Conservation (phyloP, 2,113 vertebrate species). For the Protomyctophum bolini region DNA sequence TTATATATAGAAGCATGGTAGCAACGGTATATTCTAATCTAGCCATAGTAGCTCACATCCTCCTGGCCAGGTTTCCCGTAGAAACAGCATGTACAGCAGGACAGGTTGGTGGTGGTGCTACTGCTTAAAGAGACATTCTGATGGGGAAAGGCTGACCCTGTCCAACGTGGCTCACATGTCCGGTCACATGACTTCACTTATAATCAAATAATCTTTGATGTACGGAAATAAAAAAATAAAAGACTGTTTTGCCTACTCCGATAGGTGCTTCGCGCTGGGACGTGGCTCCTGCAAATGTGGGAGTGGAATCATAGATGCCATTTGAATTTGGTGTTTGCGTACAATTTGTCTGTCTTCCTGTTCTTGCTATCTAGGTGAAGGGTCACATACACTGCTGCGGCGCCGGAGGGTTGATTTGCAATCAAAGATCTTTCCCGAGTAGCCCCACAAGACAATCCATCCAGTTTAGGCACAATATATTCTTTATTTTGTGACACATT, state of each 20-base stretch:
- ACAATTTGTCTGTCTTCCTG: conserved; percentile 43
- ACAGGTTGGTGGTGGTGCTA: too few species aligned
- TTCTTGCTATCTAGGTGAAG: conserved; percentile 24
- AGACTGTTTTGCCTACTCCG: conserved; percentile 20
- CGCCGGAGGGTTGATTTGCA: not conserved
- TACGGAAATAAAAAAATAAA: not conserved
- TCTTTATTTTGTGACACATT: too few species aligned
- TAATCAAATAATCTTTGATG: conserved; percentile 5
- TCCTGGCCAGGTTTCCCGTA: too few species aligned
- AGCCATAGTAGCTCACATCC: too few species aligned
- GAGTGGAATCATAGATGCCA: conserved; percentile 37
- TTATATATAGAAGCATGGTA: too few species aligned
- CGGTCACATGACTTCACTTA: too few species aligned
- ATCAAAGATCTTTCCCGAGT: not conserved
- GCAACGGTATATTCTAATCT: too few species aligned
- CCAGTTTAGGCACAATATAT: too few species aligned
- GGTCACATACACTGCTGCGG: not conserved
- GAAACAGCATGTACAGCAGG: too few species aligned
- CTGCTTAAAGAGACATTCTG: not conserved
- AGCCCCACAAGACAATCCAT: not conserved
- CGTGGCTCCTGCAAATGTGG: conserved; percentile 29
- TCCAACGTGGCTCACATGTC: too few species aligned
- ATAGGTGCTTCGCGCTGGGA: conserved; percentile 26
- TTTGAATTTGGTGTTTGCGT: conserved; percentile 53
- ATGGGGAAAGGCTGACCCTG: too few species aligned